These are phyloP conservation scores for Trichogramma pretiosum DNA, from an alignment of 1,140 invertebrate genomes.

Conservation along the genomic window DNA sequence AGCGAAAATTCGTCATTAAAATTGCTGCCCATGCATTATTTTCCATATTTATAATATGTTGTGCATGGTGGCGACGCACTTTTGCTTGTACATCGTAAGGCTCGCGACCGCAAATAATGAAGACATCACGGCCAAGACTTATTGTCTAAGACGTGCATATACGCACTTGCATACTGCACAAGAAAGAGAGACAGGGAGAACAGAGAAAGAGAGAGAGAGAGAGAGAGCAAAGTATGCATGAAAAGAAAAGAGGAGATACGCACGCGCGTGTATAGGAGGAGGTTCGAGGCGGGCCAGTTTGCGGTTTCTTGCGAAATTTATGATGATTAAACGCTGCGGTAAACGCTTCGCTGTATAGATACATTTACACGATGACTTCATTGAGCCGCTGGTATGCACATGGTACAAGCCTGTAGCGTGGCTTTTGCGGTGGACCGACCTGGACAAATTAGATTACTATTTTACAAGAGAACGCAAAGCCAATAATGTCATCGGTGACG, in stretches of 20 bases:
- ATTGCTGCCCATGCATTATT: too few species aligned
- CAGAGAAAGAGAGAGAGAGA: background rate
- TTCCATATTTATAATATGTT: too few species aligned
- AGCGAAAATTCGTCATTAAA: too few species aligned
- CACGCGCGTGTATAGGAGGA: background rate
- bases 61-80: too few species aligned
- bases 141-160: slow-evolving; percentile 14
- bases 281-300: slow-evolving; percentile 26
- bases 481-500: background rate
- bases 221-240: too few species aligned
- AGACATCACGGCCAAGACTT: slow-evolving; percentile 18
- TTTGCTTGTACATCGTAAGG: too few species aligned
- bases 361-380: slow-evolving; percentile 38
- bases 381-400: too few species aligned
- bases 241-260: too few species aligned
- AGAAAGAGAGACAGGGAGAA: background rate
- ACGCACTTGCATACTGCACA: background rate
- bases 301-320: slow-evolving; percentile 43
- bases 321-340: slow-evolving; percentile 43
- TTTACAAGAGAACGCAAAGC: slow-evolving; percentile 23
- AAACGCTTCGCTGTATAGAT: too few species aligned
- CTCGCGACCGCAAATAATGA: slow-evolving; percentile 20
- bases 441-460: slow-evolving; percentile 42
- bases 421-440: slow-evolving; percentile 23
- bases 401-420: too few species aligned